Evolutionary conservation across 2,888 invertebrate species (phyloP), one percentile per base, ranked within the genome.

Genomic region (Chymomyza fuscimana): DNA sequence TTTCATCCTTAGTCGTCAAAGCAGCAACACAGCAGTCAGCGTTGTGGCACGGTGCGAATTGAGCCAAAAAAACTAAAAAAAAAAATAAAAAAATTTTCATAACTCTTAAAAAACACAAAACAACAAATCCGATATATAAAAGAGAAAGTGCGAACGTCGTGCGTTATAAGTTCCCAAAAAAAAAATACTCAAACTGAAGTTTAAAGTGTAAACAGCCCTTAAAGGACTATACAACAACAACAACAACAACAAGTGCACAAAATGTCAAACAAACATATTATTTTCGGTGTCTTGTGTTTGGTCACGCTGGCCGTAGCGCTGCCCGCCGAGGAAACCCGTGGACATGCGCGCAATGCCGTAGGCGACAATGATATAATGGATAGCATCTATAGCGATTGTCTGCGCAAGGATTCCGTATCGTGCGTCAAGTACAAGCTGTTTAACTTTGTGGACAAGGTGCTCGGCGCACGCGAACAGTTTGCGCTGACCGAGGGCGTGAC

Each of bases 391-490:
- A 93, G 93, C 86, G 97, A 97, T 88, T 97, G 97, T 90, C 92
- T 96, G 76, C 94, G 95, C 87, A 97, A 96, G 92, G 96, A 96
- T 89, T 96, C 96, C 36, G 94, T 96, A 81, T 95, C 95, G 91
- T 97, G 97, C 91, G 94, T 97, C 87, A 97, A 96, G 92, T 96
- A 96, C 93, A 97, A 96, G 91, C 94, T 97, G 89, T 96, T 96
- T 93, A 95, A 96, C 25, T 96, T 95, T 92, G 96, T 97, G 80
- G 97, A 97, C 93, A 96, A 96, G 92, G 95, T 96, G 93, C 93
- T 96, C 72, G 95, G 95, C 63, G 95, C 95, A 82, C 96, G 96
- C 91, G 96, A 97, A 88, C 94, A 94, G 74, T 96, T 96, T 89
- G 94, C 95, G 9, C 91, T 97, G 58, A 95, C 96, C 69, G 96